Base-by-base conservation (phyloP, 1,140 invertebrate genomes). In the Scaptomyza hsui region DNA sequence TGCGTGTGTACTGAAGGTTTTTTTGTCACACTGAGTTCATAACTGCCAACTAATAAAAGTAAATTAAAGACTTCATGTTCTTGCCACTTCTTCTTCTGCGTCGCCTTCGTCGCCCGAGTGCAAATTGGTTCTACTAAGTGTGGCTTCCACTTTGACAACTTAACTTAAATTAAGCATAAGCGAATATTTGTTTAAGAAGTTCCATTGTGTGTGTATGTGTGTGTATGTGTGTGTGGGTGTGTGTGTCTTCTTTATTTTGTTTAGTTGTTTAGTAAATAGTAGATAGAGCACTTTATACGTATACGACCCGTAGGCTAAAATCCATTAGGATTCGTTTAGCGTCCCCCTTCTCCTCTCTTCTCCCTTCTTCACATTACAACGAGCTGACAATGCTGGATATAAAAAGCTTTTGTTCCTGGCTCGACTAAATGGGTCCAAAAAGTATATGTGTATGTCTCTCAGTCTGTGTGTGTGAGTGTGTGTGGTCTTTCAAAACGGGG, bases 301-400 rank as follows among this genome's bases (percentile, higher is more conserved):
- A 37, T 37, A 37, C 32, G 32, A 37, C 32, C 32, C 32, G 32
- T 37, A 37, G 32, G 32, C 32, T 37, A 37, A 37, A 37, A 37
- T 37, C 32, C 32, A 37, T 37, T 37, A 37, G 32, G 32, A 37
- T 37, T n/a, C 32, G 32, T 12, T 37, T 37, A 37, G 32, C 32
- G 12, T 21, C 19, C 19, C 19, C 19, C 19, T 1, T 4, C 19
- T 21, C 19, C 19, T 4, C 4, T 21, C 19, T 21, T 21, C 19
- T 21, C 4, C 24, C 24, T 4, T 26, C 7, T 1, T 7, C 26
- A 9, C 26, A 5, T 6, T 7, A 10, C 26, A 78, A 78, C 53
- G 49, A 62, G 63, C 76, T 70, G 76, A 78, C 76, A 78, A 78
- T 78, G 70, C 32, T 37, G 12, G 32, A 37, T 37, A 37, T 37